Conservation (phyloP, 2,888 invertebrate species). For the Hydropsyche betteni region DNA sequence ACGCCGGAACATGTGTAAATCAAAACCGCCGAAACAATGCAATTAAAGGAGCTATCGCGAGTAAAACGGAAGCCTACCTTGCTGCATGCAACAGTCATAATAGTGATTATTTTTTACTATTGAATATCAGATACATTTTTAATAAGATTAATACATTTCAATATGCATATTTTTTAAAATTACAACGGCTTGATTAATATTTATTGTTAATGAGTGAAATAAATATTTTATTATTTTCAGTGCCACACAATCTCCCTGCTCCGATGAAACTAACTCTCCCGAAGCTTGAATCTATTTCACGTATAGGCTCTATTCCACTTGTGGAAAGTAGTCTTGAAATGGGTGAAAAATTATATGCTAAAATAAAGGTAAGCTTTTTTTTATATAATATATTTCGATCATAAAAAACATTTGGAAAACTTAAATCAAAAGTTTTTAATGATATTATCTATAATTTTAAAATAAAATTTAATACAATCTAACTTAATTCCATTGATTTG, state of each 20-base stretch:
- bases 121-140: not conserved
- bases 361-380: constrained; percentile 72
- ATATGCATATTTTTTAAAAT: not conserved
- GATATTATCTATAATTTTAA: not conserved
- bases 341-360: constrained; percentile 78
- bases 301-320: constrained; percentile 82
- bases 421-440: not conserved
- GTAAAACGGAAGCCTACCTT: constrained; percentile 44
- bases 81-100: constrained; percentile 44
- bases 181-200: not conserved
- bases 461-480: not conserved
- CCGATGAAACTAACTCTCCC: constrained; percentile 53
- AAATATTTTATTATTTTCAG: constrained; percentile 30
- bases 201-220: not conserved
- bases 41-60: constrained; percentile 41
- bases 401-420: not conserved
- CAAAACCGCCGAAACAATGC: constrained; percentile 2
- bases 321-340: constrained; percentile 81
- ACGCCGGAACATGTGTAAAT: not conserved
- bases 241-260: constrained; percentile 39
- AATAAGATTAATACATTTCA: not conserved
- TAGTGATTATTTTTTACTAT: constrained; percentile 29
- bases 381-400: constrained; percentile 9
- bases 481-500: not conserved
- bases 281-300: constrained; percentile 75